Base-by-base conservation (phyloP, 2,797 vertebrate species). In the Muscicapa comitata region DNA sequence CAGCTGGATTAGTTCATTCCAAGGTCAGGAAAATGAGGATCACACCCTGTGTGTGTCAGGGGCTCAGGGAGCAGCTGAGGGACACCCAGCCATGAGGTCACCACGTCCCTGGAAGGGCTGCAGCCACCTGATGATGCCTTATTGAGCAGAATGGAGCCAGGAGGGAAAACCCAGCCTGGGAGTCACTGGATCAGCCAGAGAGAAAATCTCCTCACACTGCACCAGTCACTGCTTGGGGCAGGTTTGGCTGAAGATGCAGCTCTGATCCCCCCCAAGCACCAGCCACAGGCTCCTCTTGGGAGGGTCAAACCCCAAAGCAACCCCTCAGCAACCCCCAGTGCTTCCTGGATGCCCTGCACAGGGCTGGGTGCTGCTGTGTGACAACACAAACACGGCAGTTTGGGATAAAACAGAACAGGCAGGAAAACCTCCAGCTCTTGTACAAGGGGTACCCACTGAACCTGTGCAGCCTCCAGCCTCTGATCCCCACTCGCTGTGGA, bases 361-460 rank as follows among this genome's bases (percentile, higher is more conserved):
- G 83, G 45, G 42, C 28, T 47, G 40, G 66, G 13, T 12, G 17
- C 11, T 6, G 45, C 58, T 25, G 21, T 10, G 51, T n/a, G 88
- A 50, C 38, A 85, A 42, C 85, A 85, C 70, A 24, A 29, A 26
- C 26, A 2, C 0, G 5, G 4, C n/a, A 2, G 3, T 14, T 28
- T 10, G 45, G 62, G 84, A 21, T 40, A 24, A 17, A 78, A 9
- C 9, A 8, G 40, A n/a, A 50, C 0, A 2, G 76, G 62, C 20
- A 37, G 43, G 48, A 19, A 28, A 24, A 37, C 5, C 59, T 4
- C 0, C 55, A 57, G 62, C 17, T 35, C 40, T 25, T 35, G 1
- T 13, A 31, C 42, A 2, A 3, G 17, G 38, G 31, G 28, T 0
- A 5, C 70, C 33, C 2, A 2, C 5, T 58, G 4, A 3, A n/a